Evolutionary conservation across 2,888 invertebrate genomes (phyloP), one percentile per base, ranked within the genome.

Genomic region (Lasioglossum figueresi): DNA sequence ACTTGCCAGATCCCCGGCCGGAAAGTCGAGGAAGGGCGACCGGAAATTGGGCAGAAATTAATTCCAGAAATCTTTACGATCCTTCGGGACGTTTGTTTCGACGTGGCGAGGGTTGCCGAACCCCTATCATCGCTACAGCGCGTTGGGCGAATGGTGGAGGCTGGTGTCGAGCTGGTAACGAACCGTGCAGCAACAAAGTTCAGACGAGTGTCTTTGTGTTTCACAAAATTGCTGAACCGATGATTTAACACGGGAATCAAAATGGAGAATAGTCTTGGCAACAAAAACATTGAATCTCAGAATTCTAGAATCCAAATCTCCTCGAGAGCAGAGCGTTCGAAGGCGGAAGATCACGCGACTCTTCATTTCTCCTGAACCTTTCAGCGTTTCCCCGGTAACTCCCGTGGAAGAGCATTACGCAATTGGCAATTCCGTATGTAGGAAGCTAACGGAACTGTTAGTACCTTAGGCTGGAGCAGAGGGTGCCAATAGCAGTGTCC

Each of bases 121-220:
- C 31, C 23, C 48, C 48, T 19, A 37, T 16, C n/a, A n/a, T 73
- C 48, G 34, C 31, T 8, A 34, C 2, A 2, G 31, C n/a, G n/a
- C 6, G 27, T 52, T 52, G n/a, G 40, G 23, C 43, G 31, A 23
- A 63, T 23, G 23, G 63, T 10, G 76, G 43, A 45, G 34, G 76
- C 19, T 66, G 19, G 59, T 43, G 23, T 45, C 56, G n/a, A n/a
- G 0, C 10, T 34, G 48, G 27, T 83, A 80, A 85, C 73, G 73
- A 76, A 78, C 77, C 43, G n/a, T 37, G 43, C 76, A 76, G 71
- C 76, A 45, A 27, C 52, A 23, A 68, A 80, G 4, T 45, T 45
- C 16, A 45, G 48, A 5, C 2, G 19, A 19, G 5, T 19, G 45
- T 2, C 45, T 48, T 6, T 19, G 19, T 6, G 19, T 48, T 48